A percentile compares a stretch with the other conserved stretches of the same genome.
Evolutionary conservation across 2,797 vertebrate species (phyloP).

Genomic region (Pseudochromis fuscus): DNA sequence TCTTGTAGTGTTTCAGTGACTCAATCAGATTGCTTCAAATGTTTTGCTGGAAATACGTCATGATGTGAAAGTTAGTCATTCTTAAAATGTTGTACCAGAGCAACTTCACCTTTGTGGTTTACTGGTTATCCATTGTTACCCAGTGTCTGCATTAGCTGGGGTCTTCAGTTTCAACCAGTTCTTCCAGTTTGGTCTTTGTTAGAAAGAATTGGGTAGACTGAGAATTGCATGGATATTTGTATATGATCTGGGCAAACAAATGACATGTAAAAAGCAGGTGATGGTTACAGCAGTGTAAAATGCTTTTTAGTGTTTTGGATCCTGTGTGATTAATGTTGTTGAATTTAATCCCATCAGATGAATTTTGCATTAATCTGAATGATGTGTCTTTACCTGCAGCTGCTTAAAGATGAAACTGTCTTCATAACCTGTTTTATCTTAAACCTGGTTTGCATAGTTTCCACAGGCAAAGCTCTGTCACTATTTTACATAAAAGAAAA

Average conservation of each 20-base stretch:
- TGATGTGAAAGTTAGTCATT: no score
- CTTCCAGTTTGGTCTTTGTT: slow-evolving; percentile 40
- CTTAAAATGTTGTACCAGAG: no score
- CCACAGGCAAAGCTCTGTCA: neutral
- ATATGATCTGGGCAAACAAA: slow-evolving; percentile 57
- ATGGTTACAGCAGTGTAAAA: neutral
- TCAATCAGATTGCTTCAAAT: no score
- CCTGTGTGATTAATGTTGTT: neutral
- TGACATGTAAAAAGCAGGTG: slow-evolving; percentile 60
- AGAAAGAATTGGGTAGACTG: neutral
- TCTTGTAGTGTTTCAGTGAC: no score
- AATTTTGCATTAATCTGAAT: slow-evolving; percentile 29
- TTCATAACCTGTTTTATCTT: neutral
- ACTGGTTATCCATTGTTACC: no score
- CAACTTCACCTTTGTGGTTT: no score
- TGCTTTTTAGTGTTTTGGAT: slow-evolving; percentile 6
- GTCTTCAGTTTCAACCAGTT: slow-evolving; percentile 39
- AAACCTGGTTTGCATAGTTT: neutral
- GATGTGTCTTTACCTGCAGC: neutral
- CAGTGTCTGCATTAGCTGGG: neutral
- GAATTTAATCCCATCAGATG: neutral
- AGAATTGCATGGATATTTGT: slow-evolving; percentile 39
- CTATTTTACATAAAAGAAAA: neutral
- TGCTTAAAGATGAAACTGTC: neutral
- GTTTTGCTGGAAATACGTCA: no score